Conservation (phyloP, 1,140 invertebrate species). For the Aricia agestis region DNA sequence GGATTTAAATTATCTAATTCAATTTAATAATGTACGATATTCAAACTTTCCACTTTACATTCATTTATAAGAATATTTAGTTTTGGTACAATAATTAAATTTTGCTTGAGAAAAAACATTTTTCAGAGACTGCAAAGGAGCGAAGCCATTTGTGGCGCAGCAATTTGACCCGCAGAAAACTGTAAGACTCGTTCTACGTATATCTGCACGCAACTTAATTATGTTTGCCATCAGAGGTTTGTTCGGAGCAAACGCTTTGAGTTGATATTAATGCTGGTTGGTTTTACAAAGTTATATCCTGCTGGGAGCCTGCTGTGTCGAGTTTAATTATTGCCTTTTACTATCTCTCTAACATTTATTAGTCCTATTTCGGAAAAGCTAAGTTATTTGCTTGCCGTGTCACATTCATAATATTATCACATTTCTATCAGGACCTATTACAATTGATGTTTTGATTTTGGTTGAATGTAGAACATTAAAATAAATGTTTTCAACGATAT, state of each 20-base stretch:
- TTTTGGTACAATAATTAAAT: too few species aligned
- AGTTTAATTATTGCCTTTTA: slow-evolving; percentile 16
- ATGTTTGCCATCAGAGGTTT: slow-evolving; percentile 17
- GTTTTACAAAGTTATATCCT: slow-evolving; percentile 15
- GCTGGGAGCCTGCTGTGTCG: slow-evolving; percentile 8
- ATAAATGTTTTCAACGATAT: too few species aligned
- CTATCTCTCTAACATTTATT: slow-evolving; percentile 12
- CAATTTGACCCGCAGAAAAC: slow-evolving; percentile 29
- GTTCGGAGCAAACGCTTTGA: slow-evolving; percentile 12
- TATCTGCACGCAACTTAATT: slow-evolving; percentile 17
- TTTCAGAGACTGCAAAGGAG: neutral
- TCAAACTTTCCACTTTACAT: too few species aligned
- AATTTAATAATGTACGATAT: too few species aligned
- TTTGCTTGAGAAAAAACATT: too few species aligned
- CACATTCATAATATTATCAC: neutral
- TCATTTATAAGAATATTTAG: too few species aligned
- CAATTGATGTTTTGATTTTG: too few species aligned
- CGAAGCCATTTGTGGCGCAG: neutral
- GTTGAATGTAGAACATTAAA: too few species aligned
- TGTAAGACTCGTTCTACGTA: slow-evolving; percentile 19
- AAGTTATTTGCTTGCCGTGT: neutral
- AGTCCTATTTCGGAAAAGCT: neutral
- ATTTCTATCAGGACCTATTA: neutral
- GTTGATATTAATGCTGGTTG: slow-evolving; percentile 15
- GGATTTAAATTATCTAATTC: too few species aligned